A percentile compares a stretch with the other conserved stretches of the same genome.
Conservation (phyloP, 2,888 invertebrate genomes). For the Plebejus argus region DNA sequence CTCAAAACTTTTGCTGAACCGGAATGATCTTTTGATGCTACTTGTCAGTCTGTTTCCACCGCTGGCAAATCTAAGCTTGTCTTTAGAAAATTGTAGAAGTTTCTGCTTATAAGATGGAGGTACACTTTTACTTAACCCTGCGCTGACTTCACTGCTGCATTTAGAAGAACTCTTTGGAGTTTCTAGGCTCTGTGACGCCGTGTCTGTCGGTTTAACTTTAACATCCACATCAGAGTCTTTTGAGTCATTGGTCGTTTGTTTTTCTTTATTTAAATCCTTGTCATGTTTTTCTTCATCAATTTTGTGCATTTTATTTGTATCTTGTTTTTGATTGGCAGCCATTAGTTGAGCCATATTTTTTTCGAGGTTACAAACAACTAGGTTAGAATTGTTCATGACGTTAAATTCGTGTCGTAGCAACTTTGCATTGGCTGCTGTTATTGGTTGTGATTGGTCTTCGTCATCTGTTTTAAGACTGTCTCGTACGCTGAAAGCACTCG, state of each 20-base stretch:
- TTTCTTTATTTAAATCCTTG: conserved; percentile 48
- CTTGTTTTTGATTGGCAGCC: conserved; percentile 65
- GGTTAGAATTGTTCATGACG: conserved; percentile 74
- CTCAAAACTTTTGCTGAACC: conserved; percentile 73
- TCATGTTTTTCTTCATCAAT: conserved; percentile 69
- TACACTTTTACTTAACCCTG: conserved; percentile 74
- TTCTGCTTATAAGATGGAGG: conserved; percentile 78
- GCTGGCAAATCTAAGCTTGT: conserved; percentile 73
- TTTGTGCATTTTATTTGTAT: conserved; percentile 69
- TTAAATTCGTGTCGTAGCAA: conserved; percentile 72
- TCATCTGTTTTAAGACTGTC: conserved; percentile 77
- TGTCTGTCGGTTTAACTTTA: conserved; percentile 62
- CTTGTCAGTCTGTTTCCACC: conserved; percentile 72
- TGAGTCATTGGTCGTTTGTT: conserved; percentile 45
- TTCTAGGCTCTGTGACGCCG: conserved; percentile 72
- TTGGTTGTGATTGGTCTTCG: conserved; percentile 72
- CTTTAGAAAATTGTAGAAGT: conserved; percentile 72
- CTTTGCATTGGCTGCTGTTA: conserved; percentile 72
- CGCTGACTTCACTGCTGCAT: conserved; percentile 68
- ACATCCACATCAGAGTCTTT: conserved; percentile 56
- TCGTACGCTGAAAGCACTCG: conserved; percentile 73
- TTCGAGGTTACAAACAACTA: conserved; percentile 74
- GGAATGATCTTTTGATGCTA: conserved; percentile 75
- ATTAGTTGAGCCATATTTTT: conserved; percentile 75
- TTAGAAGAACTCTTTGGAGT: conserved; percentile 71